These are phyloP conservation scores for Rafetus swinhoei DNA, from an alignment of 2,113 vertebrate species.

Conservation along the genomic window DNA sequence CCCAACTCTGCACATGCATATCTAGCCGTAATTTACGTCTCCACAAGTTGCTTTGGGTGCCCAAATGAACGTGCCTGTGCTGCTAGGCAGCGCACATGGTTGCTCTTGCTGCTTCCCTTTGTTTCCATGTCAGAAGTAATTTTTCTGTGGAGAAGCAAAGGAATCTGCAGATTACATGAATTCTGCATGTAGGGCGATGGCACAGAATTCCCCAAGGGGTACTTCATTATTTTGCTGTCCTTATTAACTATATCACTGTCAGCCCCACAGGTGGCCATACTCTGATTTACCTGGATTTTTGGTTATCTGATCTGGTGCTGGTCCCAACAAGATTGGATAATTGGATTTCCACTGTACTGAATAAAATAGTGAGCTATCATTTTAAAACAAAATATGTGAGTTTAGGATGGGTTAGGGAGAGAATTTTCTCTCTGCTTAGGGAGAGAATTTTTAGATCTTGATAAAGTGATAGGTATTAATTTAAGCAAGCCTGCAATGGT, in stretches of 20 bases:
- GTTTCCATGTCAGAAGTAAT: too few relatives aligned
- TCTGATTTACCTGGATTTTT: not conserved
- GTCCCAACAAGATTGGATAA: not conserved
- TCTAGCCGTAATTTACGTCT: too few relatives aligned
- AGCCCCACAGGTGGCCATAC: not conserved
- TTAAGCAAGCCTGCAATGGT: not conserved
- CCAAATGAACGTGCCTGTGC: too few relatives aligned
- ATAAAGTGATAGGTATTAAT: not conserved
- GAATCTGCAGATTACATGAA: too few relatives aligned
- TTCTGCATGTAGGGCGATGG: too few relatives aligned
- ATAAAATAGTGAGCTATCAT: not conserved
- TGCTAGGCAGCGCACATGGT: too few relatives aligned
- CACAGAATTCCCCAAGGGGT: too few relatives aligned
- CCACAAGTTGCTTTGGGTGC: too few relatives aligned
- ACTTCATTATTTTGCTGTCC: not conserved
- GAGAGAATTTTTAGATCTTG: not conserved
- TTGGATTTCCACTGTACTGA: not conserved
- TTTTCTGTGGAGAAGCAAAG: too few relatives aligned
- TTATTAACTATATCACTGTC: not conserved
- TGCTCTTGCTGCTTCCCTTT: too few relatives aligned
- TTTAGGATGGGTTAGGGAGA: not conserved
- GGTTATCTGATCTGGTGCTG: too few relatives aligned
- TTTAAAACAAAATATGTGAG: not conserved
- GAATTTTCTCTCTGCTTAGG: not conserved
- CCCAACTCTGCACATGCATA: too few relatives aligned